Base-by-base conservation (phyloP, 2,888 invertebrate species). In the Tineola bisselliella region DNA sequence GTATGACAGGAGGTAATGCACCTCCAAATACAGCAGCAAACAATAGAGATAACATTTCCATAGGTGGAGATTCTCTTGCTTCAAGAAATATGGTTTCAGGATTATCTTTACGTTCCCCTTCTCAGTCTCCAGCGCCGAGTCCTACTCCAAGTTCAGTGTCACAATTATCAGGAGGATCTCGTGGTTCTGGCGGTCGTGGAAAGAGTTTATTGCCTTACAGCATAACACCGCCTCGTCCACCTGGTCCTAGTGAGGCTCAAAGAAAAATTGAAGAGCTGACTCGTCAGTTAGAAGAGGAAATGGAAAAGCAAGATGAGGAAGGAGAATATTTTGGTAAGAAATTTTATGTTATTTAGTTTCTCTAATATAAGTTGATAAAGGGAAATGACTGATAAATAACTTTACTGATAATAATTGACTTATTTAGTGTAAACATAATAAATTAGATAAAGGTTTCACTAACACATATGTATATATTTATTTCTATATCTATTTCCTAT, bases 321-420 rank as follows among this genome's bases (percentile, higher is more conserved):
- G 97, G 97, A 68, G 98, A 98, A 88, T 98, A 97, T 81, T 98
- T 97, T 88, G 98, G 98, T 96, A 86, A 88, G 88, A 48, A 48
- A 6, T 15, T 48, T 48, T 44, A 44, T n/a, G 8, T 17, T 10
- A 48, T 48, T 48, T 38, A 38, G 4, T 38, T 12, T 68, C 56
- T 17, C 31, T 43, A 38, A 18, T 54, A 15, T 30, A 25, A 13
- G 19, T 10, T 38, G 38, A 38, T 38, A 38, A 57, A 62, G 61
- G 44, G 10, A 10, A 19, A 10, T 31, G 5, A n/a, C 31, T 25
- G 10, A 25, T 10, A 33, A 33, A 11, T 33, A 11, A 61, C 18
- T n/a, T 12, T 52, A 25, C 52, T 52, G 18, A 52, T 52, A 19
- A 52, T 19, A 13, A 52, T 38, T 38, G 38, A 38, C 38, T 12